Evolutionary conservation across 2,888 invertebrate genomes (phyloP), one percentile per base, ranked within the genome.

Genomic region (Serripes groenlandicus): DNA sequence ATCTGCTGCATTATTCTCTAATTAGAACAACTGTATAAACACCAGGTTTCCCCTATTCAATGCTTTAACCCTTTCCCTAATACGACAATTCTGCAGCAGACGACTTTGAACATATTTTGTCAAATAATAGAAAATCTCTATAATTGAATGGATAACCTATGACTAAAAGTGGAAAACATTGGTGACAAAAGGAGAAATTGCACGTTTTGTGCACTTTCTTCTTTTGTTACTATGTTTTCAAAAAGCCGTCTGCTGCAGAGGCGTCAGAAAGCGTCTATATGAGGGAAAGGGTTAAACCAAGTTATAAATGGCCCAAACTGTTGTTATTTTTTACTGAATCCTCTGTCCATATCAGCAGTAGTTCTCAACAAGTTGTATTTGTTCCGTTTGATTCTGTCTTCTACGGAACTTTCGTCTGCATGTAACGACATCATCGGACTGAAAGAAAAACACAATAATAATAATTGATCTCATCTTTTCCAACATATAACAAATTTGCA

Each of bases 321-420:
- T 11, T 3, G 23, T 26, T 34, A 71, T 56, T 56, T 71, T 69
- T 91, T 90, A 0, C 97, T 97, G 95, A 98, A 98, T 95, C 98
- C 97, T 82, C 96, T 96, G 90, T 97, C 97, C 97, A 98, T 97
- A 70, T 97, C 96, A 32, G 96, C 95, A 28, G 96, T 96, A 3
- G 97, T 97, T 78, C 98, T 96, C 94, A 99, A 98, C 87, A 98
- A 97, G 91, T 97, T 97, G 94, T 98, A 97, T 60, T 97, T 96
- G 93, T 98, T 99, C 21, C 98, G 96, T 92, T 97, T 97, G 70
- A 99, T 97, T 88, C 98, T 96, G 84, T 97, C 96, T 92, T 97
- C 98, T 0, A 99, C 96, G 15, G 97, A 97, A 75, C 96, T 96
- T 30, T 96, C 96, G 87, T 96, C 96, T 0, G 96, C 96, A 73